Percentiles rank a stretch among this genome's conserved stretches.
Evolutionary conservation across 35 echinoderm and acorn worm species (phyloP).

Genomic region (Stichopus chloronotus): DNA sequence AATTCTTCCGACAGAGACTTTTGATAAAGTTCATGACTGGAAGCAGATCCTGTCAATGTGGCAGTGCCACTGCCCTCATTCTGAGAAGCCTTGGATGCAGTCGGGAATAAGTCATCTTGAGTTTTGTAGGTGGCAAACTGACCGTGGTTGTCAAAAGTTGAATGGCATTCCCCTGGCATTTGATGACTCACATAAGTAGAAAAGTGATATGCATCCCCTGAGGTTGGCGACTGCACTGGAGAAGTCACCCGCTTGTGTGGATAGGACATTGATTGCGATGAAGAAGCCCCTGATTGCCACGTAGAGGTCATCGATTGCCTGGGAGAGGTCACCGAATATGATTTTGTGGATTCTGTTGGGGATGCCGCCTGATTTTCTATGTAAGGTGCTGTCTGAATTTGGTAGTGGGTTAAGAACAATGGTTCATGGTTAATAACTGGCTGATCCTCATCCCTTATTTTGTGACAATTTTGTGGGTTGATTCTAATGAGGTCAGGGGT

Average conservation of each 20-base stretch:
- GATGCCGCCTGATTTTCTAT: too few relatives aligned
- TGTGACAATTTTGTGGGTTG: not conserved
- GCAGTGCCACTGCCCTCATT: not conserved
- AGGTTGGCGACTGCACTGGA: not conserved
- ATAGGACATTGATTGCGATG: not conserved
- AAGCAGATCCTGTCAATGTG: too few relatives aligned
- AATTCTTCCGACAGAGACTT: not conserved
- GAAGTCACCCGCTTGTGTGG: not conserved
- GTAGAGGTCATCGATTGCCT: too few relatives aligned
- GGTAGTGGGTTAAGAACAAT: not conserved
- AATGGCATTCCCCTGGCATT: not conserved
- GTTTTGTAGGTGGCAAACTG: not conserved
- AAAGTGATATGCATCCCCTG: not conserved
- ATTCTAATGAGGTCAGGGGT: conserved; percentile 39
- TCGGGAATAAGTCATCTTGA: not conserved
- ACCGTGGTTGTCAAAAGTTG: not conserved
- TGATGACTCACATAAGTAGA: not conserved
- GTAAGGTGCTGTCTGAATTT: too few relatives aligned
- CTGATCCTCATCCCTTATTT: not conserved
- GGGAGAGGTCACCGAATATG: too few relatives aligned
- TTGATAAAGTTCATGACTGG: not conserved
- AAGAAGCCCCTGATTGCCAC: not conserved
- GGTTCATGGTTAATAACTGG: not conserved
- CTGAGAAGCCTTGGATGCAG: not conserved
- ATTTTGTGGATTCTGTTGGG: too few relatives aligned